Conservation (phyloP, 92 coral and sea anemone genomes). For the Zoanthus sociatus region DNA sequence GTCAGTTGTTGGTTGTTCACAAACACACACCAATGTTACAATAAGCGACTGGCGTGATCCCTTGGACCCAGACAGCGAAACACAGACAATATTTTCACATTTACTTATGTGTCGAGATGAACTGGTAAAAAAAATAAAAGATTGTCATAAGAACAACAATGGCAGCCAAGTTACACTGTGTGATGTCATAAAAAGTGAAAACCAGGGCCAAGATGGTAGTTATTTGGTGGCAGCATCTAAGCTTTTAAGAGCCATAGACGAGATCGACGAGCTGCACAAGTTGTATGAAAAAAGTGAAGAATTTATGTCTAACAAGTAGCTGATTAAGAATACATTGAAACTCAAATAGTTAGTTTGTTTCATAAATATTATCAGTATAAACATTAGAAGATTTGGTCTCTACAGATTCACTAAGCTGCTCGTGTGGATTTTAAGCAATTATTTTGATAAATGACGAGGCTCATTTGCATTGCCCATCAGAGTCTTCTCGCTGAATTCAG, state of each 20-base stretch:
- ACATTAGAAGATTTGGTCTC: background rate
- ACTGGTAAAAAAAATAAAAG: constrained; percentile 70
- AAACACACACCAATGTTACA: constrained; percentile 80
- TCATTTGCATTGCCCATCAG: background rate
- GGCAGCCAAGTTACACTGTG: constrained; percentile 36
- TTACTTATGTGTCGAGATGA: constrained; percentile 84
- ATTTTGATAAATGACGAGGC: background rate
- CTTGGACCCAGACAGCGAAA: constrained; percentile 92
- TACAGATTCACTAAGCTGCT: background rate
- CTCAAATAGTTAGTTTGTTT: background rate
- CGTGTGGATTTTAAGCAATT: background rate
- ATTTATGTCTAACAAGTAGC: background rate
- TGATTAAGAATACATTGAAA: background rate
- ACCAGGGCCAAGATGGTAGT: constrained; percentile 16
- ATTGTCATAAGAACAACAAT: constrained; percentile 43
- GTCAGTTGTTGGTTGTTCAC: constrained; percentile 74
- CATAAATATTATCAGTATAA: background rate
- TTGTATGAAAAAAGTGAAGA: constrained; percentile 45
- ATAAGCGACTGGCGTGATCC: constrained; percentile 99
- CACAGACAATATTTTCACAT: constrained; percentile 92
- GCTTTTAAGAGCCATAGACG: constrained; percentile 72
- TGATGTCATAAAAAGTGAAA: constrained; percentile 2
- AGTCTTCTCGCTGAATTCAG: background rate
- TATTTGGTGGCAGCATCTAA: constrained; percentile 61
- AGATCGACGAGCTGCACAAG: constrained; percentile 69